These are phyloP conservation scores for Melanotaenia duboulayi DNA, from an alignment of 2,113 vertebrate genomes.

Conservation along the genomic window DNA sequence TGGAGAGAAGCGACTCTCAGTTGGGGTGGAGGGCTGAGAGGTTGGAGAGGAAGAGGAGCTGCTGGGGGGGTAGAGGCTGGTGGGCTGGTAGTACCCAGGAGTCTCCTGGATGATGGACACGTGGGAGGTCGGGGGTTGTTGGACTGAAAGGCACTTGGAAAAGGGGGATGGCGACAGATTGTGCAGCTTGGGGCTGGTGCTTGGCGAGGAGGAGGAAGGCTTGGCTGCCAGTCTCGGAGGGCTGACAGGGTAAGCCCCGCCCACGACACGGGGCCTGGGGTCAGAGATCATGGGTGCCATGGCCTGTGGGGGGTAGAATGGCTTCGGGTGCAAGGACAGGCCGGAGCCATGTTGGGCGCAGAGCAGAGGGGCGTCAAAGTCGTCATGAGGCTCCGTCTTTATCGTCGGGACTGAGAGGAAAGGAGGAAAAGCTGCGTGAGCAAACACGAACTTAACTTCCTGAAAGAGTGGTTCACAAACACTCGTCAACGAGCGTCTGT, in stretches of 20 bases:
- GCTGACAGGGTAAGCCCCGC: conserved; percentile 82
- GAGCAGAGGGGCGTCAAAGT: conserved; percentile 86
- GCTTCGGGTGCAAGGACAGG: conserved; percentile 84
- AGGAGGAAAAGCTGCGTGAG: conserved; percentile 74
- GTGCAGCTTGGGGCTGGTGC: conserved; percentile 88
- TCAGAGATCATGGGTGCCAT: conserved; percentile 82
- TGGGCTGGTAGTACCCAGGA: conserved; percentile 85
- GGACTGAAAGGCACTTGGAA: conserved; percentile 83
- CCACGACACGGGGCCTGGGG: conserved; percentile 83
- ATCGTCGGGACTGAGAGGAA: conserved; percentile 89
- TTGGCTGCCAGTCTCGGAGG: conserved; percentile 83
- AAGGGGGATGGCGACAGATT: conserved; percentile 88
- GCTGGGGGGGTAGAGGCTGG: conserved; percentile 83
- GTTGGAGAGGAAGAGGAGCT: conserved; percentile 84
- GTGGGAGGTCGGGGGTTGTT: conserved; percentile 79
- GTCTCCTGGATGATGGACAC: conserved; percentile 89
- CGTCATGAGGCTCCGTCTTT: conserved; percentile 96
- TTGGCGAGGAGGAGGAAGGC: conserved; percentile 78
- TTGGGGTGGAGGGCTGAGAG: conserved; percentile 77
- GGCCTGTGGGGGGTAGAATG: conserved; percentile 87
- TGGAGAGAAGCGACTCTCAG: conserved; percentile 59
- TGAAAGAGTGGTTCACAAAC: too few species aligned
- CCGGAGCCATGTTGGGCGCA: conserved; percentile 81
- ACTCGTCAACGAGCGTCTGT: conserved; percentile 82
- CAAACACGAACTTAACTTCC: conserved; percentile 78